These are phyloP conservation scores for Micromesistius poutassou DNA, from an alignment of 2,797 vertebrate species.

Conservation along the genomic window DNA sequence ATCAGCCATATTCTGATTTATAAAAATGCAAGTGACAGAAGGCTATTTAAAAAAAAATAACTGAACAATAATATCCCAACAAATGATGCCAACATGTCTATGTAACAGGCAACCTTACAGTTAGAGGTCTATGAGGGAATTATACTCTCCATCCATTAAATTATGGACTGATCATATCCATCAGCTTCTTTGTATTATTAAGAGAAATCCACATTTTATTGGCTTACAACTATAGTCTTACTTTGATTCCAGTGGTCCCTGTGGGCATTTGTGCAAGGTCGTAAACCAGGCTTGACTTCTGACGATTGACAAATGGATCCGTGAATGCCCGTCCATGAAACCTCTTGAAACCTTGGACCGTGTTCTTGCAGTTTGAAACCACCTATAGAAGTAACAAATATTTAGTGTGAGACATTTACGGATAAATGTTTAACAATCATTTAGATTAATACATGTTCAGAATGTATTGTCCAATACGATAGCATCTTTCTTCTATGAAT, in stretches of 20 bases:
- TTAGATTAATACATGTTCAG: not conserved
- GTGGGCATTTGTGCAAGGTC: constrained; percentile 90
- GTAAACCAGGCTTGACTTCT: constrained; percentile 87
- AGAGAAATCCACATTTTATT: not conserved
- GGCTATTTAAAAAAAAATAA: not conserved
- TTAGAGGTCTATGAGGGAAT: too few relatives aligned
- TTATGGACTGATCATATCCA: too few relatives aligned
- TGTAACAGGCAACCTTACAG: too few relatives aligned
- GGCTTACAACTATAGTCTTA: constrained; percentile 48
- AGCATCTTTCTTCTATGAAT: not conserved
- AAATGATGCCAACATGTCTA: too few relatives aligned
- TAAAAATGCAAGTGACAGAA: not conserved
- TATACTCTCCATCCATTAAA: too few relatives aligned
- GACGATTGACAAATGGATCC: constrained; percentile 88
- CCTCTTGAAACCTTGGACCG: constrained; percentile 95
- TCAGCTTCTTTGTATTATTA: not conserved
- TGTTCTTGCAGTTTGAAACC: constrained; percentile 97
- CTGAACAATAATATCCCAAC: too few relatives aligned
- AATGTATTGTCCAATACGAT: not conserved
- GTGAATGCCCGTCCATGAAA: constrained; percentile 94
- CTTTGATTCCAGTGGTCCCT: constrained; percentile 93
- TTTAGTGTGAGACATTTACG: not conserved
- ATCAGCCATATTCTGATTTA: not conserved
- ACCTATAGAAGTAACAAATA: constrained; percentile 68
- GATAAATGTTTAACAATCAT: not conserved